Evolutionary conservation across 2,113 vertebrate species (phyloP), one percentile per base, ranked within the genome.

Genomic region (Meleagris gallopavo): DNA sequence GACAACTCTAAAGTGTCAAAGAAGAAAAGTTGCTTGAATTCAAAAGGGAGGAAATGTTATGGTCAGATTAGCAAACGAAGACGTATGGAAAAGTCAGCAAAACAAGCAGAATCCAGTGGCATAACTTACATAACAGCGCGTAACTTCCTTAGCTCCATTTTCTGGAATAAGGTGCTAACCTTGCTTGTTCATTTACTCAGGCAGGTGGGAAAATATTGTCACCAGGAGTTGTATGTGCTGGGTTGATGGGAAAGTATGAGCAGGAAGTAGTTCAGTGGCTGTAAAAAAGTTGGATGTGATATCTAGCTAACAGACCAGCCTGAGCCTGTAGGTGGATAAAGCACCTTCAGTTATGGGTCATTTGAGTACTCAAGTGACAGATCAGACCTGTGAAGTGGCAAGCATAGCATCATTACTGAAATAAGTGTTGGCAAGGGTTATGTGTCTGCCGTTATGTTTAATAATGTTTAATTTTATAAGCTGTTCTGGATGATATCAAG

Each of bases 401-500:
- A 41, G 67, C 55, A 38, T 40, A 87, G 54, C 66, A 72, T 65
- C 76, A 71, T 88, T 78, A 94, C 11, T 93, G 69, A 88, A 71
- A 73, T 38, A 66, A 89, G 34, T 38, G 12, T 34, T 88, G 64
- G 86, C 95, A 88, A 84, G 27, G 60, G 84, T 48, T 36, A 50
- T 34, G 50, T 57, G 58, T 74, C 67, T 91, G 55, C 66, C 46
- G 72, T 94, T 73, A 62, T 11, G 78, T 86, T 86, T 86, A 96
- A 86, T 82, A 88, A 78, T 38, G 21, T 94, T 91, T 74, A 86
- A 83, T 83, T 94, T 86, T 83, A 69, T 90, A 92, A 89, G 41
- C 8, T 12, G 65, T 77, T 93, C 90, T 93, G 91, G 82, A 73
- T 95, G 86, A 90, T 90, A 92, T 66, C 83, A 87, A 93, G 78